Percentiles rank a stretch among this genome's conserved stretches.
Evolutionary conservation across 2,113 vertebrate species (phyloP).

Genomic region (Bos indicus): DNA sequence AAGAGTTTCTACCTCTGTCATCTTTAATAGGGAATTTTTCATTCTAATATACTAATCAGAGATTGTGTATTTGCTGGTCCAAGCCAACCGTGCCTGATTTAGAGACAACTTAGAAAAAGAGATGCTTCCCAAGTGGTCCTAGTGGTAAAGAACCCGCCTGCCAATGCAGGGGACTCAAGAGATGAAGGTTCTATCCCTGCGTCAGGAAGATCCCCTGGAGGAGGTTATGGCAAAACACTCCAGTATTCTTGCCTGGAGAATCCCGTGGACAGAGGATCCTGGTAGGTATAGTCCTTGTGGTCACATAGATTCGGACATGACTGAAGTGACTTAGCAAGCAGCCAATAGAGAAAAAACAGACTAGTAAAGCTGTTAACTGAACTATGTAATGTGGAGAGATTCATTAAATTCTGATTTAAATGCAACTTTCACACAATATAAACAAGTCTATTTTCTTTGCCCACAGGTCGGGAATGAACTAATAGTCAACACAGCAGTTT

Average conservation of each 20-base stretch:
- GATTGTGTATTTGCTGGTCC: neutral
- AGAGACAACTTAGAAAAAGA: neutral
- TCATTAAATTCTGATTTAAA: neutral
- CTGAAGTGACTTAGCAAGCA: neutral
- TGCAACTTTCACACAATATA: neutral
- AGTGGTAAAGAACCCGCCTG: neutral
- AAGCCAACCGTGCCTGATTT: neutral
- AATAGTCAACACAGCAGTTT: neutral
- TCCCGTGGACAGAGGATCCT: neutral
- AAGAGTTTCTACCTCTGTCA: neutral
- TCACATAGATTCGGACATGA: rapidly evolving
- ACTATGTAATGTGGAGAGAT: neutral
- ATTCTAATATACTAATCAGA: neutral
- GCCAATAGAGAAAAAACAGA: neutral
- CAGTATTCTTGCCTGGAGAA: neutral
- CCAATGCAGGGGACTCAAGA: neutral
- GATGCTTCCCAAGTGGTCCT: neutral
- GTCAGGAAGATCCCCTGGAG: neutral
- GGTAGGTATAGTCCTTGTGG: neutral
- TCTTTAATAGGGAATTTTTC: neutral
- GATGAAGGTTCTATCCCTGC: neutral
- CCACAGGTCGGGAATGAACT: neutral
- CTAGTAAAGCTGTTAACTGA: neutral
- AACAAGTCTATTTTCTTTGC: neutral
- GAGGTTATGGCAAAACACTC: neutral